A percentile compares a stretch with the other conserved stretches of the same genome.
Evolutionary conservation across 2,888 invertebrate genomes (phyloP).

Genomic region (Stenodema calcarata): DNA sequence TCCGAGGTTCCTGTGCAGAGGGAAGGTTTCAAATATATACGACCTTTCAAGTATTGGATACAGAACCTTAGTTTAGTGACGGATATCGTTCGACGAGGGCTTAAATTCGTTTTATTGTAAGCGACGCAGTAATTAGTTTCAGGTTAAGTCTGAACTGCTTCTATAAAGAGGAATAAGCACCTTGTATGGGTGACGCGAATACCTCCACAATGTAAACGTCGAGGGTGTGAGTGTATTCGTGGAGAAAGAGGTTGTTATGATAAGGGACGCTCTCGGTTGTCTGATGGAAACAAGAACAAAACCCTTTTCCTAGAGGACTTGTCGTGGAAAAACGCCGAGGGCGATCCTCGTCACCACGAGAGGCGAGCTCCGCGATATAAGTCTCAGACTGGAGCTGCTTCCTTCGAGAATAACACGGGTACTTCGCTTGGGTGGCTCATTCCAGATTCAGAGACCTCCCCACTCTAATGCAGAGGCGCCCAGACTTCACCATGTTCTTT

Average conservation of each 20-base stretch:
- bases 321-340: background rate
- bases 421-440: conserved; percentile 43
- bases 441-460: conserved; percentile 24
- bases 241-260: background rate
- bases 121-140: no score
- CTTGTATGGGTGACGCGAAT: background rate
- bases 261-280: background rate
- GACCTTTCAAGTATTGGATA: no score
- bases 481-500: conserved; percentile 3
- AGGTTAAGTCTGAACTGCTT: no score
- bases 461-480: background rate
- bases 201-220: background rate
- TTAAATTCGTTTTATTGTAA: no score
- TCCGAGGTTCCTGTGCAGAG: no score
- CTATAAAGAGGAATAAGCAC: background rate
- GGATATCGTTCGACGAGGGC: no score
- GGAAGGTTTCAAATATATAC: no score
- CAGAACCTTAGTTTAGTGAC: no score
- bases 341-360: background rate
- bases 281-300: background rate
- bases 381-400: background rate
- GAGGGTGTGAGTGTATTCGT: background rate
- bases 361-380: background rate
- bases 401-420: conserved; percentile 11
- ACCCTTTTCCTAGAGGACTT: background rate